Conservation (phyloP, 2,113 vertebrate species). For the Hemiscyllium ocellatum region DNA sequence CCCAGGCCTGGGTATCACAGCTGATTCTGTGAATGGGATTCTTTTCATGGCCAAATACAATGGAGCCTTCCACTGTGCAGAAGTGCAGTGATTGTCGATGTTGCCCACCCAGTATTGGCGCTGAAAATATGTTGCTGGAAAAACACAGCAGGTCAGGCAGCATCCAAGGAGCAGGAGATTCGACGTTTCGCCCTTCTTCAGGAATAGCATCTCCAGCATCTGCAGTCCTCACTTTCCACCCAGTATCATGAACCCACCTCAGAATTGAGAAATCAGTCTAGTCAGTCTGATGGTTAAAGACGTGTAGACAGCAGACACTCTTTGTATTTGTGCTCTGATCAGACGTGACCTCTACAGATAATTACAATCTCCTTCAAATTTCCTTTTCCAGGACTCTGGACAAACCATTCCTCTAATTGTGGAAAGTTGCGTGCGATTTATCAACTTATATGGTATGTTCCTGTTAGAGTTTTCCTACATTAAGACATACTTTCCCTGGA, state of each 20-base stretch:
- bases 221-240: no score
- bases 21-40: constrained; percentile 17
- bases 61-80: neutral
- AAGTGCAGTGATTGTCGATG: neutral
- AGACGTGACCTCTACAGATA: neutral
- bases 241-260: neutral
- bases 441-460: constrained; percentile 90
- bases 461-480: neutral
- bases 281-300: neutral
- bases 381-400: constrained; percentile 76
- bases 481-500: neutral
- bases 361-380: neutral
- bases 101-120: neutral
- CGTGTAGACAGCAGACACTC: neutral
- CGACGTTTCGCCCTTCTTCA: no score
- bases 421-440: constrained; percentile 95
- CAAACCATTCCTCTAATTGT: constrained; percentile 91
- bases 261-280: neutral
- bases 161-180: no score
- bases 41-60: neutral
- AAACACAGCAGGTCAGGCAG: no score
- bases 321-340: neutral
- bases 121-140: no score
- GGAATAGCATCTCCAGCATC: no score
- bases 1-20: constrained; percentile 19